Evolutionary conservation across 2,888 invertebrate genomes (phyloP).

Genomic region (Eupithecia tripunctaria): DNA sequence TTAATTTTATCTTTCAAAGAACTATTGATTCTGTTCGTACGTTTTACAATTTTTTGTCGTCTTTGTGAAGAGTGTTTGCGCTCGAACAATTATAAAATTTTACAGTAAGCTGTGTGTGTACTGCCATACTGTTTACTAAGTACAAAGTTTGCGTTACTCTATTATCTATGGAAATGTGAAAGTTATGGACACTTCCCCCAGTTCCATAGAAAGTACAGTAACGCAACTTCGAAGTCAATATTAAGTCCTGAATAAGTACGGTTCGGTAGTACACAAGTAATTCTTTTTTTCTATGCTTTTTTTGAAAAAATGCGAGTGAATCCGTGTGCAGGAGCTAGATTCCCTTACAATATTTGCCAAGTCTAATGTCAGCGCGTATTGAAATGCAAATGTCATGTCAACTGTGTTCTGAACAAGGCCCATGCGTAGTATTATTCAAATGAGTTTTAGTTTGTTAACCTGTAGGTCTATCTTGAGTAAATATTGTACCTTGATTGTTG

Average conservation of each 20-base stretch:
- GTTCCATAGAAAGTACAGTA: too few species aligned
- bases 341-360: not conserved
- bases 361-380: constrained; percentile 16
- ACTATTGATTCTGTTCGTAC: not conserved
- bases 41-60: not conserved
- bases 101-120: too few species aligned
- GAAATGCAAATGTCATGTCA: constrained; percentile 26
- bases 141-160: too few species aligned
- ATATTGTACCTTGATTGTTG: constrained; percentile 15
- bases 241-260: too few species aligned
- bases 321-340: not conserved
- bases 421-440: constrained; percentile 27
- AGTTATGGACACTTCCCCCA: too few species aligned
- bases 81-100: too few species aligned
- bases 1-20: not conserved
- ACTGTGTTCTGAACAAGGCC: constrained; percentile 14
- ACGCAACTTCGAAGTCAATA: too few species aligned
- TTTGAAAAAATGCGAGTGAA: not conserved
- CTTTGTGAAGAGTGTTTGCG: not conserved
- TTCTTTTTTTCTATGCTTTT: too few species aligned
- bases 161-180: too few species aligned
- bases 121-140: too few species aligned
- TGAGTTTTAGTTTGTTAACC: constrained; percentile 11
- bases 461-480: constrained; percentile 2
- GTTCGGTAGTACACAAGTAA: not conserved